Evolutionary conservation across 1,140 invertebrate species (phyloP), one percentile per base, ranked within the genome.

Genomic region (Protaetia brevitarsis): DNA sequence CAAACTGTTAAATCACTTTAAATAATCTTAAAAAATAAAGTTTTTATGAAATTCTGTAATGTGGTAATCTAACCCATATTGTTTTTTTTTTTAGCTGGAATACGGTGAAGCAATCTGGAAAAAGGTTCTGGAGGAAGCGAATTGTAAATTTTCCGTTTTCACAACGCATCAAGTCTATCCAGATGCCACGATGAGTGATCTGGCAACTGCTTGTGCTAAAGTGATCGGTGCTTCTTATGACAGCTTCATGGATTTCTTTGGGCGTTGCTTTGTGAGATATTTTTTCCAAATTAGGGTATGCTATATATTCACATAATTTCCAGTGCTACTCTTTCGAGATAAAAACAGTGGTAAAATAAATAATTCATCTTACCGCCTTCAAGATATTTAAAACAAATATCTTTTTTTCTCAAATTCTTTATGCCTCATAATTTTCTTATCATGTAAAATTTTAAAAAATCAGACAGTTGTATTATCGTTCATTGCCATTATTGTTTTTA

Each of bases 141-240:
- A 88, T n/a, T 85, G 88, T 31, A 86, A 87, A 69, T 84, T 88
- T 69, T 84, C 84, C 2, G 85, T 88, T 1, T 95, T 94, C 77
- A 89, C 88, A 71, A 92, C 92, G 0, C 87, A 91, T 74, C 89
- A 93, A 77, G 87, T 88, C 72, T 96, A 95, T 78, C 86, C 90
- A 1, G 93, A 95, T 74, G 82, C 83, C 11, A 77, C 92, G 11
- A 91, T 95, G 82, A 84, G 86, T 1, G 83, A 88, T 67, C 80
- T 95, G 26, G 92, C 91, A 0, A 80, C 79, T 1, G 88, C 89
- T 4, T 74, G 73, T 63, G 74, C 75, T 7, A 64, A 72, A 66
- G 60, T 76, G 11, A 83, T 81, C 6, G 78, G 81, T 3, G 73
- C 82, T 23, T 82, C 83, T 1, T 78, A 86, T 16, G 87, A 94